These are phyloP conservation scores for Drosophila bocki DNA, from an alignment of 1,140 invertebrate genomes.

Conservation along the genomic window DNA sequence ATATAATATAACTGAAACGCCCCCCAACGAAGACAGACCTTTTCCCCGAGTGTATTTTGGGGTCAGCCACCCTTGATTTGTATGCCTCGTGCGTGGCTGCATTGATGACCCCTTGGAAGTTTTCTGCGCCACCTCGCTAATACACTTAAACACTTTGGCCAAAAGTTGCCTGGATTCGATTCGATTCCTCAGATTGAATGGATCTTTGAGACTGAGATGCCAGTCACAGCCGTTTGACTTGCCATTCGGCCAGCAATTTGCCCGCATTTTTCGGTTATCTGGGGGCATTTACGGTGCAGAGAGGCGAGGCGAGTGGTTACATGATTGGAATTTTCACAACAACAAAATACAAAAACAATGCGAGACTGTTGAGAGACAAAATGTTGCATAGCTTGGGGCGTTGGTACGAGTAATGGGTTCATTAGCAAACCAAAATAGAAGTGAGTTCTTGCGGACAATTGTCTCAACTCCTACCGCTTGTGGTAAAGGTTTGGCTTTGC, in stretches of 20 bases:
- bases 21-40: no score
- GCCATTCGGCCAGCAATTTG: constrained; percentile 51
- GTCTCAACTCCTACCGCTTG: background rate
- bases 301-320: constrained; percentile 5
- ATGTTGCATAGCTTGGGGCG: constrained; percentile 42
- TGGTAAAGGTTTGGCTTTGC: background rate
- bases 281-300: background rate
- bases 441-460: background rate
- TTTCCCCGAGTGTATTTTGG: background rate
- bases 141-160: constrained; percentile 63
- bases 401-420: constrained; percentile 38
- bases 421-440: constrained; percentile 42
- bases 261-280: background rate
- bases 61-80: constrained; percentile 44
- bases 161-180: constrained; percentile 20
- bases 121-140: constrained; percentile 26
- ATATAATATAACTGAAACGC: background rate
- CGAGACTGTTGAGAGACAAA: constrained; percentile 14
- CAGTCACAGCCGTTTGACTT: constrained; percentile 12
- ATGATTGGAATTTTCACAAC: constrained; percentile 69
- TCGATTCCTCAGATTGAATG: constrained; percentile 20
- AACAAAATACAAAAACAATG: background rate
- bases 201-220: constrained; percentile 10
- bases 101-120: constrained; percentile 27
- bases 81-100: constrained; percentile 58